Evolutionary conservation across 2,888 invertebrate genomes (phyloP).

Genomic region (Chrysodeixis includens): DNA sequence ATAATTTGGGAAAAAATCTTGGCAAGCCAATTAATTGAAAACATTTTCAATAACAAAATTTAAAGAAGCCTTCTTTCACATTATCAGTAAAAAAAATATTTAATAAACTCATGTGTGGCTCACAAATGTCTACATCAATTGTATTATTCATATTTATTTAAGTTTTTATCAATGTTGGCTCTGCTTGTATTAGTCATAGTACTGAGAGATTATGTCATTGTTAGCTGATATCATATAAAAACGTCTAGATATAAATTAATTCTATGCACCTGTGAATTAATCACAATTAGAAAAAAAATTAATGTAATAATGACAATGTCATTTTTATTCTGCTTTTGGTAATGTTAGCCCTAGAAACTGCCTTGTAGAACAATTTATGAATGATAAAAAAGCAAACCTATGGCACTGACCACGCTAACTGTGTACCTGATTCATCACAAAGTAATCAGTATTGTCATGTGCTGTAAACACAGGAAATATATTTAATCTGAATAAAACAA

Average conservation of each 20-base stretch:
- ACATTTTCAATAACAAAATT: no score
- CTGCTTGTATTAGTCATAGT: conserved; percentile 14
- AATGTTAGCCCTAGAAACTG: no score
- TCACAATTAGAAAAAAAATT: no score
- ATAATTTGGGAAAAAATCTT: no score
- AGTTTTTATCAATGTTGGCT: conserved; percentile 5
- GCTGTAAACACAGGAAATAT: not conserved
- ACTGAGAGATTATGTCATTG: conserved; percentile 34
- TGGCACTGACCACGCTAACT: no score
- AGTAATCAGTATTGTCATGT: not conserved
- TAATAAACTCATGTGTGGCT: not conserved
- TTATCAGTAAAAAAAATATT: not conserved
- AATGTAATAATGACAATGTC: no score
- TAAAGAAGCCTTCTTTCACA: no score
- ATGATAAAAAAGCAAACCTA: no score
- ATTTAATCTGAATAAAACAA: not conserved
- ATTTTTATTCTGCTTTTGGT: no score
- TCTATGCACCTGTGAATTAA: not conserved
- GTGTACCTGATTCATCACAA: not conserved
- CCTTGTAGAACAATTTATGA: no score
- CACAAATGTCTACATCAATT: not conserved
- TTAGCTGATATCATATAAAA: conserved; percentile 26
- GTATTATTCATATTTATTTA: not conserved
- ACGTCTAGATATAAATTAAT: not conserved
- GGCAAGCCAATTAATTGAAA: no score